phyloP scores from a whole-genome alignment of 2,797 vertebrate species.

The Chelmon rostratus region DNA sequence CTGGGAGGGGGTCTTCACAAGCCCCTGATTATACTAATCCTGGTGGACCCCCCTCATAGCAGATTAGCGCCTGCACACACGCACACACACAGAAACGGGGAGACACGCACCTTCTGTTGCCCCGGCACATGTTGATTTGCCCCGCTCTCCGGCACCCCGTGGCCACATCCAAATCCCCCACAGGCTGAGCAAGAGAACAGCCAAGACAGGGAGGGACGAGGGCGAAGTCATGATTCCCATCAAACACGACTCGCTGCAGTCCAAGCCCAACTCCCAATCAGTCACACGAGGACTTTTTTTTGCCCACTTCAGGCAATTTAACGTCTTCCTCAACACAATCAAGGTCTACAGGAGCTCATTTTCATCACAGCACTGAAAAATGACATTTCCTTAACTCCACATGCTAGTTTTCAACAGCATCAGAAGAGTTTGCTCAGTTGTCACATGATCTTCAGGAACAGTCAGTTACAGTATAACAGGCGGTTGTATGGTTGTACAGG shows the following conservation, averaged over 20 bases:
- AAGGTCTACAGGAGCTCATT: background rate
- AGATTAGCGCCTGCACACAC: conserved; percentile 73
- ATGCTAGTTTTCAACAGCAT: background rate
- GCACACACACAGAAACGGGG: conserved; percentile 33
- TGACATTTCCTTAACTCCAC: background rate
- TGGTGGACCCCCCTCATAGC: conserved; percentile 73
- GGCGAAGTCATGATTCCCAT: conserved; percentile 37
- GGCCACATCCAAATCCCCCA: conserved; percentile 65
- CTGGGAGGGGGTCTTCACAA: conserved; percentile 58
- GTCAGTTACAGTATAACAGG: background rate
- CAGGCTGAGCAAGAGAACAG: conserved; percentile 59
- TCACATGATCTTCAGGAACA: background rate
- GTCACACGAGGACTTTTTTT: background rate
- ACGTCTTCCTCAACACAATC: too few species aligned
- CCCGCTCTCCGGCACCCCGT: conserved; percentile 57
- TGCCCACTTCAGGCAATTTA: too few species aligned
- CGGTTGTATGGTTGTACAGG: conserved; percentile 1
- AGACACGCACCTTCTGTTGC: conserved; percentile 72
- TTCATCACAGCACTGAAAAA: background rate
- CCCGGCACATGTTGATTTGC: conserved; percentile 77
- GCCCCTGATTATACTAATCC: conserved; percentile 84
- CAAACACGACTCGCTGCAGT: conserved; percentile 2
- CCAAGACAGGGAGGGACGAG: conserved; percentile 10
- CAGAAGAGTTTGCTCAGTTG: background rate
- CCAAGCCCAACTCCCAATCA: conserved; percentile 18